Percentiles rank a stretch among this genome's conserved stretches.
phyloP scores from a whole-genome alignment of 2,888 invertebrate genomes.

The Drosophila seclusa region DNA sequence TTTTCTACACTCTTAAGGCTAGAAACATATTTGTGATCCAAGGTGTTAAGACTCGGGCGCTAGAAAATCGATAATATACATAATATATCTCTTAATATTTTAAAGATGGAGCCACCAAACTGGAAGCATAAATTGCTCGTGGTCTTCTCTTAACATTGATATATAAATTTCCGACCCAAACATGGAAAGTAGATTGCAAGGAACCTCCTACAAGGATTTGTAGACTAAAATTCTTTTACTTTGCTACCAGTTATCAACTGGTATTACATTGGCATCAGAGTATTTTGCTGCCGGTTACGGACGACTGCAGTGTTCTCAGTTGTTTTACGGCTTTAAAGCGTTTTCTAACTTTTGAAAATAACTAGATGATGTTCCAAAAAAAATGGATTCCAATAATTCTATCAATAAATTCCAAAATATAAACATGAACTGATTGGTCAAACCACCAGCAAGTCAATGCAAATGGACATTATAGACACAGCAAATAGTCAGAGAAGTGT shows the following conservation, averaged over 20 bases:
- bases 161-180: not conserved
- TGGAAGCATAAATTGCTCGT: not conserved
- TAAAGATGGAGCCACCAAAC: not conserved
- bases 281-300: not conserved
- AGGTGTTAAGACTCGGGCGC: not conserved
- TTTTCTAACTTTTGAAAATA: too few relatives aligned
- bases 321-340: not conserved
- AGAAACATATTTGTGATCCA: not conserved
- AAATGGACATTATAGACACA: not conserved
- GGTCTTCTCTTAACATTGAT: not conserved
- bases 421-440: not conserved
- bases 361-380: not conserved
- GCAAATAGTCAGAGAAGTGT: not conserved
- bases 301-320: not conserved
- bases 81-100: not conserved
- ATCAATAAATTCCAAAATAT: not conserved
- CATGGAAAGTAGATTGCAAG: not conserved
- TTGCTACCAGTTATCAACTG: too few relatives aligned
- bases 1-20: not conserved
- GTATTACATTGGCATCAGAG: not conserved
- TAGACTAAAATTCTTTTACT: not conserved
- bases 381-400: not conserved
- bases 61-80: not conserved
- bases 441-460: not conserved
- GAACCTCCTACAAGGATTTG: not conserved